These are phyloP conservation scores for Geophilus truncorum DNA, from an alignment of 2,888 invertebrate genomes.

Conservation along the genomic window DNA sequence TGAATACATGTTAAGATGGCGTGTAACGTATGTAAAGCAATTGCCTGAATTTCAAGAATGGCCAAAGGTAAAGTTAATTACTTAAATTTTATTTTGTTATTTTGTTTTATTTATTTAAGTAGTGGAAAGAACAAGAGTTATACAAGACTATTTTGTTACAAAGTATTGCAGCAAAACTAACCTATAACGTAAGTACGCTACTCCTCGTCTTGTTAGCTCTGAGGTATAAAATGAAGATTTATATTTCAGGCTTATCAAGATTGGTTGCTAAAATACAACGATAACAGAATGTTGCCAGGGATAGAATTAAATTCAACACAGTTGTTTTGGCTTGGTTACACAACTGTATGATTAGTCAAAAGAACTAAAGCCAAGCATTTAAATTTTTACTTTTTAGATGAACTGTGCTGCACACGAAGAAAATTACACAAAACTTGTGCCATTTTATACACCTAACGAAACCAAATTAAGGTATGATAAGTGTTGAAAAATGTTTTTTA, in stretches of 20 bases:
- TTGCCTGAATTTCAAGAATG: not conserved
- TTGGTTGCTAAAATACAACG: not conserved
- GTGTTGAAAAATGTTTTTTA: not conserved
- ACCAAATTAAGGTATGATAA: not conserved
- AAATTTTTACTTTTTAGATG: not conserved
- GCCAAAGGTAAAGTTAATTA: not conserved
- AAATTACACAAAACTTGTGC: not conserved
- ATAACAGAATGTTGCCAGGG: not conserved
- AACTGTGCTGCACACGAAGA: not conserved
- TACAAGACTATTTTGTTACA: not conserved
- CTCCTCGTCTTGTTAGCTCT: too few relatives aligned
- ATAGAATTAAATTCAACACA: not conserved
- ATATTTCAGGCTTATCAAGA: not conserved
- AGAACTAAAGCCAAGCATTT: too few relatives aligned
- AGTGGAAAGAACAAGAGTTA: not conserved
- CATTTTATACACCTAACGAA: not conserved
- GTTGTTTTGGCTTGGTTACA: not conserved
- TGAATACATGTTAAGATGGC: not conserved
- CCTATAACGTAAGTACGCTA: not conserved
- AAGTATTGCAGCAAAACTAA: not conserved
- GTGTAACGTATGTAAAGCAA: not conserved
- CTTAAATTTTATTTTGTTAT: not conserved
- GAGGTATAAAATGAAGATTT: not conserved
- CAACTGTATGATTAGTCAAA: not conserved
- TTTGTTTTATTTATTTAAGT: not conserved